These are phyloP conservation scores for Helogale parvula DNA, from an alignment of 2,113 vertebrate species.

Conservation along the genomic window DNA sequence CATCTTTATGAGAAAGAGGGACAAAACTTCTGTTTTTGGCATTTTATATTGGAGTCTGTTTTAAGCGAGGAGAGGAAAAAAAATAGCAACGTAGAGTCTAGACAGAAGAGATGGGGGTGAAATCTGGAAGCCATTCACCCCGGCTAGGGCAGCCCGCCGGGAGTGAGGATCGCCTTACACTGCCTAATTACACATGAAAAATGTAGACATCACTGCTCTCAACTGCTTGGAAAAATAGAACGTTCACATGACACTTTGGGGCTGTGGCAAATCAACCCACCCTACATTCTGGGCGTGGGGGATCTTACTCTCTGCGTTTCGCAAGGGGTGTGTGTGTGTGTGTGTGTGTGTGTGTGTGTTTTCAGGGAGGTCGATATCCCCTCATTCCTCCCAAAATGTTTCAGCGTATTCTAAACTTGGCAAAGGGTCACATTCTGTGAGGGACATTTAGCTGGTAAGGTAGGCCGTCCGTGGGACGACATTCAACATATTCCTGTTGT, in stretches of 20 bases:
- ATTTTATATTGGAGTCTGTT: conserved; percentile 89
- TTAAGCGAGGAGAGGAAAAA: conserved; percentile 84
- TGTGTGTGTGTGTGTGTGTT: background rate
- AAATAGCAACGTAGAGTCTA: conserved; percentile 94
- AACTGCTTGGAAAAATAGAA: conserved; percentile 86
- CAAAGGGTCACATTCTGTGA: background rate
- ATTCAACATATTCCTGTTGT: background rate
- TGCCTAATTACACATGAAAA: conserved; percentile 93
- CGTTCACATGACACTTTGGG: conserved; percentile 79
- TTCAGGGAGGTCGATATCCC: background rate
- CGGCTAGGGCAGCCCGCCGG: conserved; percentile 86
- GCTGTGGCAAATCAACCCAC: conserved; percentile 66
- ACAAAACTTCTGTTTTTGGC: conserved; percentile 91
- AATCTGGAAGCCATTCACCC: conserved; percentile 94
- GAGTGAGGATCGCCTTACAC: conserved; percentile 91
- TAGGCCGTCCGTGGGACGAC: background rate
- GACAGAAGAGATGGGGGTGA: conserved; percentile 93
- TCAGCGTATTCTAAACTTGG: conserved; percentile 72
- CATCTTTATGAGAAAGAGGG: conserved; percentile 88
- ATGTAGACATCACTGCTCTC: conserved; percentile 86
- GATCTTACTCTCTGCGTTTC: background rate
- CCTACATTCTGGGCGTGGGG: conserved; percentile 23
- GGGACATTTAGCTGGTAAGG: conserved; percentile 57
- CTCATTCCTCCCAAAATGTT: conserved; percentile 26
- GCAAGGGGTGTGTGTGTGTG: background rate